These are phyloP conservation scores for Neodiprion pinetum DNA, from an alignment of 1,140 invertebrate genomes.

Conservation along the genomic window DNA sequence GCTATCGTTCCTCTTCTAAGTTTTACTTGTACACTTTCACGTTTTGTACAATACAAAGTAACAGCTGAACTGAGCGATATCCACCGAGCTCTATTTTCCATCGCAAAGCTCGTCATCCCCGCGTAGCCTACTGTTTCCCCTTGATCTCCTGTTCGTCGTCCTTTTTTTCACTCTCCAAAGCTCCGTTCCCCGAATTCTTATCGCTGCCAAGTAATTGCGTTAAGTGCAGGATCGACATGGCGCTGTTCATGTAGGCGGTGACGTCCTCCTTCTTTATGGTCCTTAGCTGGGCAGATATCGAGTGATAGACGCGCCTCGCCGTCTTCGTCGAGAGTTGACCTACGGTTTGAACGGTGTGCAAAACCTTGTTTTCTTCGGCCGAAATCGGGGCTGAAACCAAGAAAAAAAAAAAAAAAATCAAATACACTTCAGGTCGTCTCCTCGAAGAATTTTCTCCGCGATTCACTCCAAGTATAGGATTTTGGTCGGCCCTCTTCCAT, in stretches of 20 bases:
- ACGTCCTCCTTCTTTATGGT: conserved; percentile 71
- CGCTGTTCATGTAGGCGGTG: conserved; percentile 68
- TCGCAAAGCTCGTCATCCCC: too few relatives aligned
- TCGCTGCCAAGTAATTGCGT: conserved; percentile 65
- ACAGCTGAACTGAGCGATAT: too few relatives aligned
- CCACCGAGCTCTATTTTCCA: too few relatives aligned
- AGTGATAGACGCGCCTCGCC: conserved; percentile 74
- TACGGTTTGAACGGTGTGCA: conserved; percentile 76
- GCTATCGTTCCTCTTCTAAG: too few relatives aligned
- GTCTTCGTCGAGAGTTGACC: conserved; percentile 76
- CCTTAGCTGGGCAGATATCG: conserved; percentile 70
- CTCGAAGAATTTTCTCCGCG: too few relatives aligned
- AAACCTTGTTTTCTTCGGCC: conserved; percentile 70
- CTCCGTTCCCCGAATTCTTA: conserved; percentile 31
- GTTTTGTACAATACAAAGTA: too few relatives aligned
- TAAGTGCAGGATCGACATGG: conserved; percentile 71
- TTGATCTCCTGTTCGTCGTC: not conserved
- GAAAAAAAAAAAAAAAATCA: not conserved
- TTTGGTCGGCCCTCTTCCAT: too few relatives aligned
- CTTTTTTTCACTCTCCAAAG: not conserved
- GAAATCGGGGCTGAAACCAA: conserved; percentile 64
- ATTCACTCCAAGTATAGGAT: too few relatives aligned
- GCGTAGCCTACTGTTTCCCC: not conserved
- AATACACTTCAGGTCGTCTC: too few relatives aligned
- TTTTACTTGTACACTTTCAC: too few relatives aligned